Percentiles rank a stretch among this genome's conserved stretches.
phyloP scores from a whole-genome alignment of 2,888 invertebrate species.

The Agonum fuliginosum region DNA sequence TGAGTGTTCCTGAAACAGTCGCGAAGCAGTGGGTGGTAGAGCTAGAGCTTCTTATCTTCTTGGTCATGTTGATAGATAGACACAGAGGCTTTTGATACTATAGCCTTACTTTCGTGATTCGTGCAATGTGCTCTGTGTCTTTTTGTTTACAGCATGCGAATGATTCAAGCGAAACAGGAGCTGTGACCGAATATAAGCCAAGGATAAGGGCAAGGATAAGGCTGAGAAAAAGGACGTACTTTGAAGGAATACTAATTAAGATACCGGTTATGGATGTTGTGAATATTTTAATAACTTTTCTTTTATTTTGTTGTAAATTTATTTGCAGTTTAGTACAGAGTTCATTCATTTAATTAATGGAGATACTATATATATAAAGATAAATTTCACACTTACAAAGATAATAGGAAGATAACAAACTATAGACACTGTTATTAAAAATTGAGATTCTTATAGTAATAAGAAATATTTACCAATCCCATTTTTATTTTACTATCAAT shows the following conservation, averaged over 20 bases:
- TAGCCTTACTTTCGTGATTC: not conserved
- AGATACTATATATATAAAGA: too few relatives aligned
- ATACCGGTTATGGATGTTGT: too few relatives aligned
- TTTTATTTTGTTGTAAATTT: not conserved
- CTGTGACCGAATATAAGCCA: not conserved
- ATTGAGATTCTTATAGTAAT: too few relatives aligned
- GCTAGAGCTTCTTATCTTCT: slow-evolving; percentile 13
- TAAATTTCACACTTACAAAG: not conserved
- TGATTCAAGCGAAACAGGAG: not conserved
- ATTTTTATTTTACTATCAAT: too few relatives aligned
- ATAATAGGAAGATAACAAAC: not conserved
- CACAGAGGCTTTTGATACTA: not conserved
- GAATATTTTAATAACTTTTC: not conserved
- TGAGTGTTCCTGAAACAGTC: slow-evolving; percentile 5
- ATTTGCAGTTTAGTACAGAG: not conserved
- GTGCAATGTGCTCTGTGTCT: not conserved
- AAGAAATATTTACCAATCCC: too few relatives aligned
- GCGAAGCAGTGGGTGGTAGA: slow-evolving; percentile 14
- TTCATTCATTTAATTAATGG: too few relatives aligned
- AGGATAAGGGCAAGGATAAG: slow-evolving; percentile 21
- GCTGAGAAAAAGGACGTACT: not conserved
- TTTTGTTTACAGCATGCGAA: not conserved
- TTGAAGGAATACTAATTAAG: not conserved
- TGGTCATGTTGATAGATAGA: not conserved
- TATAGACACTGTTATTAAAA: too few relatives aligned